Evolutionary conservation across 2,888 invertebrate species (phyloP).

Genomic region (Erynnis tages): DNA sequence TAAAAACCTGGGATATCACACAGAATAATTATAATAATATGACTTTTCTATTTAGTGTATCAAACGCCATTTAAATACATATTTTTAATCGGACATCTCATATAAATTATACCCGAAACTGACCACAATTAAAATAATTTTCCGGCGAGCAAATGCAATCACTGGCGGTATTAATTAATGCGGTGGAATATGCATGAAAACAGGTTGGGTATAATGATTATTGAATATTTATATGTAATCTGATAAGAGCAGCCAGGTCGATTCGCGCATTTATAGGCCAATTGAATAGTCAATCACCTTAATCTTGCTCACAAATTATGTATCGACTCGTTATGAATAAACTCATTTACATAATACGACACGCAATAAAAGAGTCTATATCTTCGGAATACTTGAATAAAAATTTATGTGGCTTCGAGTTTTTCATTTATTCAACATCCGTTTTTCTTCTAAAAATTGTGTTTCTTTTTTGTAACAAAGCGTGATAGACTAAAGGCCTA

Average conservation of each 20-base stretch:
- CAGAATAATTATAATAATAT: no score
- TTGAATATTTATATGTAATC: conserved; percentile 43
- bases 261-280: conserved; percentile 42
- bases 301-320: conserved; percentile 26
- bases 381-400: not conserved
- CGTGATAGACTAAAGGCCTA: no score
- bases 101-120: conserved; percentile 2
- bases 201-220: conserved; percentile 32
- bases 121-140: conserved; percentile 27
- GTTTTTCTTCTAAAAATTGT: no score
- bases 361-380: conserved; percentile 6
- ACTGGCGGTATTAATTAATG: conserved; percentile 29
- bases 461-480: no score
- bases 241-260: conserved; percentile 39
- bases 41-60: no score
- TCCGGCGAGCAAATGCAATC: conserved; percentile 20
- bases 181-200: conserved; percentile 29
- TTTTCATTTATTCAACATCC: not conserved
- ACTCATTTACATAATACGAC: conserved; percentile 22
- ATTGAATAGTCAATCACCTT: conserved; percentile 33
- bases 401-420: not conserved
- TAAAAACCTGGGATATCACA: no score
- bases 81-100: not conserved
- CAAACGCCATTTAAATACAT: no score
- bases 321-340: conserved; percentile 17